Percentiles rank a stretch among this genome's conserved stretches.
phyloP scores from a whole-genome alignment of 2,888 invertebrate species.

The Escarpia spicata region DNA sequence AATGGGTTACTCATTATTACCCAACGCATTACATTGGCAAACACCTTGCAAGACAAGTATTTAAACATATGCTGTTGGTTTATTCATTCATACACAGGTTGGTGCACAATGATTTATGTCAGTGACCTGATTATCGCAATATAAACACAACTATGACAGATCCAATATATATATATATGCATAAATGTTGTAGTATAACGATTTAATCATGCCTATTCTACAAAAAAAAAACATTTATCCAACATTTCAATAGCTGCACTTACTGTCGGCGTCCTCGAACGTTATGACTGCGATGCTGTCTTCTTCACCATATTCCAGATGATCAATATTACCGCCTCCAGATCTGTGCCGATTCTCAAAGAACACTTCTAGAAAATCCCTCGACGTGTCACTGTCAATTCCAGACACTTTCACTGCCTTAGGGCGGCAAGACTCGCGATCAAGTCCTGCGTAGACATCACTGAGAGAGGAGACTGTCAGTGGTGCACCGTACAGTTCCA shows the following conservation, averaged over 20 bases:
- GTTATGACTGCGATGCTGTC: conserved; percentile 18
- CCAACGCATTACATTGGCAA: too few species aligned
- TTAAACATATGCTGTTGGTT: too few species aligned
- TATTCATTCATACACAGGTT: too few species aligned
- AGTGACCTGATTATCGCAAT: too few species aligned
- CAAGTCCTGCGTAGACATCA: not conserved
- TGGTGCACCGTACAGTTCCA: not conserved
- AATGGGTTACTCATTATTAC: too few species aligned
- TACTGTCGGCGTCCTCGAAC: conserved; percentile 19
- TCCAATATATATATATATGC: too few species aligned
- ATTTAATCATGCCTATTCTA: not conserved
- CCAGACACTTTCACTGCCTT: not conserved
- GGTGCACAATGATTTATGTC: too few species aligned
- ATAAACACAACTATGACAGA: too few species aligned
- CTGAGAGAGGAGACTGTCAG: not conserved
- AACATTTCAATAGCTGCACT: not conserved
- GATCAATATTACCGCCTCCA: conserved; percentile 29
- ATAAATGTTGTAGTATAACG: too few species aligned
- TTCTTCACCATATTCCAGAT: not conserved
- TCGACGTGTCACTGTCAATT: not conserved
- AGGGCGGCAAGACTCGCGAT: not conserved
- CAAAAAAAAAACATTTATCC: not conserved
- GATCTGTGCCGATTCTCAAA: conserved; percentile 33
- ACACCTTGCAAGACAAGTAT: too few species aligned
- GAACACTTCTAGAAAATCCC: conserved; percentile 30